Base-by-base conservation (phyloP, 2,797 vertebrate genomes). In the Enteromius fasciolatus region DNA sequence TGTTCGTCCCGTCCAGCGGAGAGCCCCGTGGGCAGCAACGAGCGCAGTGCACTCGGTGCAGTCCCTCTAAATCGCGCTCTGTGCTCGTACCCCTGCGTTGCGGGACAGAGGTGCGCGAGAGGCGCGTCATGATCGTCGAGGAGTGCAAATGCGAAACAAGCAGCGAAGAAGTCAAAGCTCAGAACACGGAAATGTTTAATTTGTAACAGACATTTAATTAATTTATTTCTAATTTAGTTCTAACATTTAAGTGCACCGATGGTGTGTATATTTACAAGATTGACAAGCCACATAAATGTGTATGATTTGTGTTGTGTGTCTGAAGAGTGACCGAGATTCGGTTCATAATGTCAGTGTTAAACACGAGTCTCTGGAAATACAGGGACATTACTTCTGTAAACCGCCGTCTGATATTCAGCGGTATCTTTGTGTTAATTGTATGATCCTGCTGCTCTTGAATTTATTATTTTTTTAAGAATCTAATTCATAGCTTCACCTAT, bases 121-220 rank as follows among this genome's bases (percentile, higher is more conserved):
- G 79, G 83, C 83, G 83, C 44, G 91, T 95, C 87, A 89, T 94
- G 92, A 73, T 95, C 80, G 94, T 95, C 84, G 94, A 95, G 67
- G 94, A 94, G 88, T 95, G 94, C 89, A 93, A 92, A 76, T 95
- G 95, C 76, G 93, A 95, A 86, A 94, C 92, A 0, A 80, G 93
- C 15, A 89, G 86, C 0, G 93, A 93, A 78, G 92, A 94, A 17
- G 90, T 46, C 41, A 89, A 61, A 1, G 36, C 70, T 0, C 88
- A 89, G 82, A 87, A 81, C 5, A 64, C 76, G 39, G 86, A 78
- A 25, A 78, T 61, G 15, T 14, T 50, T 18, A 88, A 88, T 28
- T 67, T 92, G 54, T 92, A 78, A 85, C 50, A 15, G 6, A 11
- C 17, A 23, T 66, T 44, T 44, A 11, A 11, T 44, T 44, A 11